Conservation (phyloP, 2,888 invertebrate species). For the Cetonia aurata region DNA sequence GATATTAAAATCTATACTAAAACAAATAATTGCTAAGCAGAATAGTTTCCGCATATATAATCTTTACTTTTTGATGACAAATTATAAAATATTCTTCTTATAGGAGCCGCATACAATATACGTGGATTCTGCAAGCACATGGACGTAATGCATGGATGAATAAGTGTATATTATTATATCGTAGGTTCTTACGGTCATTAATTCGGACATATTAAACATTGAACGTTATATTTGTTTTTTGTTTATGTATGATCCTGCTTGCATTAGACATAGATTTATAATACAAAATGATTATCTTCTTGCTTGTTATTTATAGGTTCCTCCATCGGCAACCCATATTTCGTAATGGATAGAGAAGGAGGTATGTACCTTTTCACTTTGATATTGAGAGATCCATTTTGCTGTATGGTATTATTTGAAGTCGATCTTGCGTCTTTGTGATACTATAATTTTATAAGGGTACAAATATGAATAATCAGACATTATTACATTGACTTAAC, state of each 20-base stretch:
- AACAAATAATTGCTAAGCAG: slow-evolving; percentile 10
- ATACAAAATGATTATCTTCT: slow-evolving; percentile 33
- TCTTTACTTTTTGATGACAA: slow-evolving; percentile 11
- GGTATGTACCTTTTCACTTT: slow-evolving; percentile 25
- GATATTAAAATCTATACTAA: slow-evolving; percentile 11
- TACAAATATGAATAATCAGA: too few relatives aligned
- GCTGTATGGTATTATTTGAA: slow-evolving; percentile 8
- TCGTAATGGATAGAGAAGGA: slow-evolving; percentile 29
- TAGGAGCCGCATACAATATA: background rate
- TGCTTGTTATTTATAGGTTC: slow-evolving; percentile 34
- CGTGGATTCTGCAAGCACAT: slow-evolving; percentile 6
- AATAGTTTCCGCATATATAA: slow-evolving; percentile 13
- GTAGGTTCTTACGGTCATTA: slow-evolving; percentile 21
- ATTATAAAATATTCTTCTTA: slow-evolving; percentile 16
- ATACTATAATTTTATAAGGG: too few relatives aligned
- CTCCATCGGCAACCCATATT: slow-evolving; percentile 25
- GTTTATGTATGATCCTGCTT: slow-evolving; percentile 9
- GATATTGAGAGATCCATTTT: slow-evolving; percentile 9
- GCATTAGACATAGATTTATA: slow-evolving; percentile 26
- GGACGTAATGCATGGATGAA: slow-evolving; percentile 30
- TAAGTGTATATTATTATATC: slow-evolving; percentile 32
- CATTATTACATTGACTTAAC: too few relatives aligned
- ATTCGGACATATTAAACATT: slow-evolving; percentile 37
- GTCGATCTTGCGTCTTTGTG: background rate
- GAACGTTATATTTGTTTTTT: slow-evolving; percentile 19